Evolutionary conservation across 2,888 invertebrate genomes (phyloP), one percentile per base, ranked within the genome.

Genomic region (Calliopum simillimum): DNA sequence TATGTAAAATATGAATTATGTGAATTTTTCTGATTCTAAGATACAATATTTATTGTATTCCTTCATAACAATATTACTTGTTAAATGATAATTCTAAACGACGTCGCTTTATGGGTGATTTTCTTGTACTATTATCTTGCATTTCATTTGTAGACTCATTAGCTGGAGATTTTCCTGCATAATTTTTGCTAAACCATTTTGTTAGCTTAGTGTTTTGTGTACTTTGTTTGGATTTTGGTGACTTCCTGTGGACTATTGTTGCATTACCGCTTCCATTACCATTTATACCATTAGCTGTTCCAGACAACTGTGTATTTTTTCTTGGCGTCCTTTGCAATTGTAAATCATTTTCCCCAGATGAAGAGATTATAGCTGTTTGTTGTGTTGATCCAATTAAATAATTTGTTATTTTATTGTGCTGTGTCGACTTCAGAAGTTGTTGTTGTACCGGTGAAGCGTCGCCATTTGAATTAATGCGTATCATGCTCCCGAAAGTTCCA

Each of bases 381-480:
- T 75, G 76, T n/a, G 73, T 75, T 12, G 78, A 72, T 6, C 80
- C 78, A 47, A 83, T 82, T 3, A 85, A 74, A 76, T 85, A 85
- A 64, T 84, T 85, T 3, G 85, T 85, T 19, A 85, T 85, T 76
- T 85, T 84, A 61, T 82, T 82, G 25, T 78, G 77, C 56, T 82
- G 80, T 14, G 73, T 79, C 13, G 74, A 72, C 69, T 58, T 63
- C 58, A 70, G 65, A 66, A 68, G 68, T 59, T 62, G 72, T 58
- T 56, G 74, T 68, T 75, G 80, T 2, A 83, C 77, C 3, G 85
- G 84, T 43, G 84, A 84, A 33, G 82, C 79, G 51, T 85, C 78
- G 2, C 85, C 84, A 2, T 77, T 77, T 3, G 85, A 78, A 59
- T 82, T 80, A 1, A 85, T 70, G 3, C 85, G 79, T 68, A 85